Percentiles rank a stretch among this genome's conserved stretches.
phyloP scores from a whole-genome alignment of 2,888 invertebrate genomes.

The Drosophila recens region DNA sequence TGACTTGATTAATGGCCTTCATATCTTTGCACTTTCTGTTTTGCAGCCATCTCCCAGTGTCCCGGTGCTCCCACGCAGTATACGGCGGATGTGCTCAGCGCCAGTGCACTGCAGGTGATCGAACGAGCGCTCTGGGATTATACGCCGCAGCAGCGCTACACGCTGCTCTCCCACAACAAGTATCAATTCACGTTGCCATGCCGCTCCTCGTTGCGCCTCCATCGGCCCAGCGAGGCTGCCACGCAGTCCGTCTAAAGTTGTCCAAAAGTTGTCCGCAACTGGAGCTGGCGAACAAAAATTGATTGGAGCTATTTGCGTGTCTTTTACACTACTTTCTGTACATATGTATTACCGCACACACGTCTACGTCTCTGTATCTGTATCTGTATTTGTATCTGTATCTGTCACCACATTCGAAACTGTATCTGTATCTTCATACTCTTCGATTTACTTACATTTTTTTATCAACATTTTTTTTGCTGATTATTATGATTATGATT shows the following conservation, averaged over 20 bases:
- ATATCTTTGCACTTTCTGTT: not conserved
- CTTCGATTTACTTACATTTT: slow-evolving; percentile 29
- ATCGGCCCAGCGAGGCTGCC: slow-evolving; percentile 59
- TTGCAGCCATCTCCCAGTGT: slow-evolving; percentile 83
- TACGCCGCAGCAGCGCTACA: slow-evolving; percentile 86
- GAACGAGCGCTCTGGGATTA: slow-evolving; percentile 88
- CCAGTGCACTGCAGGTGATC: slow-evolving; percentile 87
- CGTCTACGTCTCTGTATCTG: slow-evolving; percentile 19
- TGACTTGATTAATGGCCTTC: no score
- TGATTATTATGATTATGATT: slow-evolving; percentile 38
- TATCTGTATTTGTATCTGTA: slow-evolving; percentile 24
- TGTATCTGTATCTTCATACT: slow-evolving; percentile 25
- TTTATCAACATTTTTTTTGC: slow-evolving; percentile 45
- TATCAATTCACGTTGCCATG: slow-evolving; percentile 85
- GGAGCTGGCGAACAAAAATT: slow-evolving; percentile 19
- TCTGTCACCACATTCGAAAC: slow-evolving; percentile 21
- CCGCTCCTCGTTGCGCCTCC: slow-evolving; percentile 84
- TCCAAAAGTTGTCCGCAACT: not conserved
- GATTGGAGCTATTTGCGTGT: slow-evolving; percentile 36
- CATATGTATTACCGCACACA: slow-evolving; percentile 44
- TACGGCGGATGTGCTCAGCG: slow-evolving; percentile 88
- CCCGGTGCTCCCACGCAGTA: slow-evolving; percentile 88
- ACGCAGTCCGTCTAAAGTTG: slow-evolving; percentile 71
- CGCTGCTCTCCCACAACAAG: slow-evolving; percentile 83
- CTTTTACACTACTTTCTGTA: slow-evolving; percentile 51